phyloP scores from a whole-genome alignment of 2,888 invertebrate genomes.

The Lepidocyrtoides sp. region DNA sequence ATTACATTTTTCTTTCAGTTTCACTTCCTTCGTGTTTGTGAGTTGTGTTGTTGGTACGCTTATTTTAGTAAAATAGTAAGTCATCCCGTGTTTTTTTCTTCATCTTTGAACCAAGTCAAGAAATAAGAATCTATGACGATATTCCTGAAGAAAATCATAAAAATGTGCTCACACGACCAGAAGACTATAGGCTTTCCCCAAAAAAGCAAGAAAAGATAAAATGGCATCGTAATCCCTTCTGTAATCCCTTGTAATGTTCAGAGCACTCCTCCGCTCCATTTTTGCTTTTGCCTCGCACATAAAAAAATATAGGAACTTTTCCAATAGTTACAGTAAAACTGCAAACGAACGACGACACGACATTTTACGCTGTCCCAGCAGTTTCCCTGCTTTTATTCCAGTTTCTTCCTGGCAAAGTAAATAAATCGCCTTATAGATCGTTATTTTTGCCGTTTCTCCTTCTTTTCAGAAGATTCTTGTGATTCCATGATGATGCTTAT shows the following conservation, averaged over 20 bases:
- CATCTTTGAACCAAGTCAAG: too few species aligned
- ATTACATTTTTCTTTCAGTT: background rate
- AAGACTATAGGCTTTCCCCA: background rate
- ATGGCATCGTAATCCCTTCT: slow-evolving; percentile 19
- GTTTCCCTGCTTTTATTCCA: background rate
- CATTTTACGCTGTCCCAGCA: background rate
- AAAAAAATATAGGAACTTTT: background rate
- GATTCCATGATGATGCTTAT: background rate
- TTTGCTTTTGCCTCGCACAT: background rate
- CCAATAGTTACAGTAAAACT: too few species aligned
- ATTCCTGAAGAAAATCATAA: background rate
- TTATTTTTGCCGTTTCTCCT: background rate
- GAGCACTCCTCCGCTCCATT: background rate
- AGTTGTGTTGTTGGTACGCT: background rate
- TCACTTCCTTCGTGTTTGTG: background rate
- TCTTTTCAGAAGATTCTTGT: background rate
- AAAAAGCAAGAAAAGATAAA: slow-evolving; percentile 2
- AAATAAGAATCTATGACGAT: too few species aligned
- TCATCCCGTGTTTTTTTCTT: too few species aligned
- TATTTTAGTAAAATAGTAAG: too few species aligned
- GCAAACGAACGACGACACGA: background rate
- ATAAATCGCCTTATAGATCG: slow-evolving; percentile 17
- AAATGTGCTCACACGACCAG: background rate
- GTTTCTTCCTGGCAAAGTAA: background rate
- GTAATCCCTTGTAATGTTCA: slow-evolving; percentile 44